Conservation (phyloP, 2,888 invertebrate species). For the Acronicta psi region DNA sequence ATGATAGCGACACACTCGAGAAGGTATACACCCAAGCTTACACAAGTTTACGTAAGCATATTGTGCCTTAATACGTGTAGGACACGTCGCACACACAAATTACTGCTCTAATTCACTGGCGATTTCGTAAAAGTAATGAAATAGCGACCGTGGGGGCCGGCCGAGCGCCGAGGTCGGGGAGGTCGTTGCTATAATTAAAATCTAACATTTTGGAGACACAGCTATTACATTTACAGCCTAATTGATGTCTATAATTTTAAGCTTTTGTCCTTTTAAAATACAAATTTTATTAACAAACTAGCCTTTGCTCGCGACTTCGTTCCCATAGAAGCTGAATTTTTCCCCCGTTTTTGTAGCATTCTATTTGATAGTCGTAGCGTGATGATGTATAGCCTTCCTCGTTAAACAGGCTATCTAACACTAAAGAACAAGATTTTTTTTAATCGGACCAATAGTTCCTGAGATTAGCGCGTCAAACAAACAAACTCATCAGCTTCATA, state of each 20-base stretch:
- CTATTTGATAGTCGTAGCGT: too few relatives aligned
- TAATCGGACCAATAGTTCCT: too few relatives aligned
- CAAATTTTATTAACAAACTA: neutral
- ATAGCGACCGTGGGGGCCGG: constrained; percentile 70
- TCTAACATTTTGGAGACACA: constrained; percentile 49
- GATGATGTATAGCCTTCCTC: too few relatives aligned
- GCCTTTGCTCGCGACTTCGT: too few relatives aligned
- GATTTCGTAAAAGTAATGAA: constrained; percentile 84
- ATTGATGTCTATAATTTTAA: too few relatives aligned
- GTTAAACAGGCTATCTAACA: too few relatives aligned
- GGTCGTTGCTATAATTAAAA: constrained; percentile 70
- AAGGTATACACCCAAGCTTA: constrained; percentile 18
- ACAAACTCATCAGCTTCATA: too few relatives aligned
- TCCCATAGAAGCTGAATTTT: too few relatives aligned
- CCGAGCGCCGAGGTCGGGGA: constrained; percentile 62
- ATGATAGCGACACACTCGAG: constrained; percentile 9
- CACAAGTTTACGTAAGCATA: constrained; percentile 53
- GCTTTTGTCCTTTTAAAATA: neutral
- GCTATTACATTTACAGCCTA: constrained; percentile 12
- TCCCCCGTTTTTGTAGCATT: too few relatives aligned
- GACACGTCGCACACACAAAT: constrained; percentile 83
- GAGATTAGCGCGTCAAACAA: too few relatives aligned
- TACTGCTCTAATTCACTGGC: constrained; percentile 84
- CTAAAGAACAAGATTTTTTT: too few relatives aligned
- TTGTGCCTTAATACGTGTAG: constrained; percentile 67